phyloP scores from a whole-genome alignment of 92 coral and sea anemone species.

The Zoanthus sansibaricus region DNA sequence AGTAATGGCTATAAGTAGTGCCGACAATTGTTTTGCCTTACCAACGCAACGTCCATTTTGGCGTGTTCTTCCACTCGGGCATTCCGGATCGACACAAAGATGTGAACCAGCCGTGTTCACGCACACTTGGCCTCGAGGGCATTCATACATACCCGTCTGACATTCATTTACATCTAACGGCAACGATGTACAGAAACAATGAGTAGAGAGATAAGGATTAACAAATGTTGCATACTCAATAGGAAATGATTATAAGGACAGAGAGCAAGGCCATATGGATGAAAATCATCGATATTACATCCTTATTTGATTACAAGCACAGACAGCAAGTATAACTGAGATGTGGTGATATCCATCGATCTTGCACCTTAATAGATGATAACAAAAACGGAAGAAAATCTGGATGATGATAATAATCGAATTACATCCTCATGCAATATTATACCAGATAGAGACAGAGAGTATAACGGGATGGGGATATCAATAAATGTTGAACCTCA shows the following conservation, averaged over 20 bases:
- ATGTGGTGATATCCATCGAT: no score
- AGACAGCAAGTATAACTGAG: no score
- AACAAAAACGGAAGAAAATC: no score
- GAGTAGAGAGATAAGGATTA: neutral
- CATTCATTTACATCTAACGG: constrained; percentile 14
- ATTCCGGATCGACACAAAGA: neutral
- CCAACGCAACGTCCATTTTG: constrained; percentile 14
- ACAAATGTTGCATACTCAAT: neutral
- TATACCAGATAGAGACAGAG: no score
- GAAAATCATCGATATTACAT: no score
- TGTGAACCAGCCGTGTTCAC: neutral
- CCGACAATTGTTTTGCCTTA: neutral
- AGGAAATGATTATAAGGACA: neutral
- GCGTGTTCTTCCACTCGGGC: constrained; percentile 4
- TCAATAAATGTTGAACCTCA: no score
- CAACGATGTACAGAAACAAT: neutral
- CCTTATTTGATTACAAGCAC: no score
- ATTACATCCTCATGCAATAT: no score
- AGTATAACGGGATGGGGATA: no score
- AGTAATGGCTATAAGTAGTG: neutral
- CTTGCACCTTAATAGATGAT: no score
- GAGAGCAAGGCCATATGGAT: neutral
- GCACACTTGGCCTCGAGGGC: constrained; percentile 17
- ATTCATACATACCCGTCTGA: neutral
- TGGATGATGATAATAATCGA: no score